phyloP scores from a whole-genome alignment of 2,888 invertebrate species.

The Acrobasis consociella region DNA sequence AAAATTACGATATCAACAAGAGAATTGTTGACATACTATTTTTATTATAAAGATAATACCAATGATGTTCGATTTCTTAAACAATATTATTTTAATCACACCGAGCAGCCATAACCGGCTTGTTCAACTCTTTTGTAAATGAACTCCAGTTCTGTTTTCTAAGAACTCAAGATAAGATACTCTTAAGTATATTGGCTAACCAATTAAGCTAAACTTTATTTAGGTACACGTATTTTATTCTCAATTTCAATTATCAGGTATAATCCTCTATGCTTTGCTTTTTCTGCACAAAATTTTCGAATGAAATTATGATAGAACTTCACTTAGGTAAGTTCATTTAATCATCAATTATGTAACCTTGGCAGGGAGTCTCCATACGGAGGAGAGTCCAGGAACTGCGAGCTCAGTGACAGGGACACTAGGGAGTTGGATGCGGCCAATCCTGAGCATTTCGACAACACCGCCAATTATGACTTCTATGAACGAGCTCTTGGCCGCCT shows the following conservation, averaged over 20 bases:
- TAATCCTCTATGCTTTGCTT: no score
- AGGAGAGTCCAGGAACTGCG: slow-evolving; percentile 89
- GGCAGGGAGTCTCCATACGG: slow-evolving; percentile 83
- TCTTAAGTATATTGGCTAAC: background rate
- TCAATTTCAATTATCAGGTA: no score
- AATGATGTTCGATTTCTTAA: no score
- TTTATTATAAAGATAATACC: no score
- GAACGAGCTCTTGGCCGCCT: slow-evolving; percentile 89
- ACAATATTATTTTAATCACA: no score
- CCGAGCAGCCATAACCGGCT: no score
- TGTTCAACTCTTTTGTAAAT: background rate
- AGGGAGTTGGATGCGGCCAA: slow-evolving; percentile 92
- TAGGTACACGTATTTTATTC: no score
- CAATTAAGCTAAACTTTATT: background rate
- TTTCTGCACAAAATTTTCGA: no score
- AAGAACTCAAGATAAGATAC: background rate
- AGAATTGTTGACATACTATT: no score
- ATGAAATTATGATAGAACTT: no score
- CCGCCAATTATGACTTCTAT: slow-evolving; percentile 91
- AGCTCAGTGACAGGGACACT: slow-evolving; percentile 93
- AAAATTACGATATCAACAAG: no score
- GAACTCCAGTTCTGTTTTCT: background rate
- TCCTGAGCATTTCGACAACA: slow-evolving; percentile 92
- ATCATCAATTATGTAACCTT: slow-evolving; percentile 1
- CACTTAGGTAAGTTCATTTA: no score